Evolutionary conservation across 2,797 vertebrate species (phyloP).

Genomic region (Tympanoctomys barrerae): DNA sequence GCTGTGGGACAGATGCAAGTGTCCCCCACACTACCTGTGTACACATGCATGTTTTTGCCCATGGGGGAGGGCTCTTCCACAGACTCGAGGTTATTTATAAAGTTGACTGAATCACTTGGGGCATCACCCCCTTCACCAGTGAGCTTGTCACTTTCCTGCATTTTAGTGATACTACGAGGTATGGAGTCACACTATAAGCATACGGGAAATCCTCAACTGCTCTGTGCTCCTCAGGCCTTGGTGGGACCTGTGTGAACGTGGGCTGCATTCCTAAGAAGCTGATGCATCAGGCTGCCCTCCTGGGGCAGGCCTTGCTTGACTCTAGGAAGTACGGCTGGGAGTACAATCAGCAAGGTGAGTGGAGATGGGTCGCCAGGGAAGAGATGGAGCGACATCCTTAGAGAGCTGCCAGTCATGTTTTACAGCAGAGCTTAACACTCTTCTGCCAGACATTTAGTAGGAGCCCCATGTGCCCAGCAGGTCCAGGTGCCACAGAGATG

Average conservation of each 20-base stretch:
- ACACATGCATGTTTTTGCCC: not conserved
- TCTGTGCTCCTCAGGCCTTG: conserved; percentile 92
- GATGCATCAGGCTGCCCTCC: conserved; percentile 97
- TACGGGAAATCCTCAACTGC: not conserved
- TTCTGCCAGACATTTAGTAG: not conserved
- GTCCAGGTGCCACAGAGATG: too few species aligned
- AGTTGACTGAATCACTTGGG: not conserved
- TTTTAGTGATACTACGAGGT: not conserved
- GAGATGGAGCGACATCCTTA: not conserved
- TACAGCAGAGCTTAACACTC: not conserved
- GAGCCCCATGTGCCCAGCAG: not conserved
- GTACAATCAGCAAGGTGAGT: conserved; percentile 93
- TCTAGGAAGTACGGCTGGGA: conserved; percentile 97
- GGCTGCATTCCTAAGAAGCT: conserved; percentile 99
- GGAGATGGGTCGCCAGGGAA: not conserved
- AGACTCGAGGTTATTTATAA: not conserved
- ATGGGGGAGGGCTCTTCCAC: not conserved
- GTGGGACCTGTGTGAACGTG: conserved; percentile 98
- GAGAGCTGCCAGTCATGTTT: not conserved
- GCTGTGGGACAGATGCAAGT: not conserved
- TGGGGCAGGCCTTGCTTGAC: conserved; percentile 93
- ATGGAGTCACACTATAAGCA: not conserved
- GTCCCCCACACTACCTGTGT: not conserved
- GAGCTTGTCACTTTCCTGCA: not conserved
- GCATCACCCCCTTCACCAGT: not conserved